Conservation (phyloP, 2,113 vertebrate species). For the Rhinolophus sinicus region DNA sequence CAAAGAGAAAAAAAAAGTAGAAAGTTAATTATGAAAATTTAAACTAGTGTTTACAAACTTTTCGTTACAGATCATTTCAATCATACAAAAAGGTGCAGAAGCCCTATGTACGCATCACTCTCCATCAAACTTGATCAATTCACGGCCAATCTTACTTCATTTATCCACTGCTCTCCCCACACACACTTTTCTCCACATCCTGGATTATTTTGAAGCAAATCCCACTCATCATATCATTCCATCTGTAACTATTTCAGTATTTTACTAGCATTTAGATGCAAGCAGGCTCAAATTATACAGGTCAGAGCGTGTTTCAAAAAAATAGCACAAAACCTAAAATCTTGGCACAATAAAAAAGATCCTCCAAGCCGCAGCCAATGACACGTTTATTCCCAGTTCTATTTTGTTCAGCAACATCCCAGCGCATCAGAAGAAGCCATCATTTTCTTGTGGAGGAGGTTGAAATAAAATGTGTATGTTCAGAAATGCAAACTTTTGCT, state of each 20-base stretch:
- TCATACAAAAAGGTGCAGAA: background rate
- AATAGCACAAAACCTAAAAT: slow-evolving; percentile 49
- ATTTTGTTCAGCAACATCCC: background rate
- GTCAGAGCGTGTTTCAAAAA: slow-evolving; percentile 60
- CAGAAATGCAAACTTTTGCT: background rate
- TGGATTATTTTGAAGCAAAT: slow-evolving; percentile 24
- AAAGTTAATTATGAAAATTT: background rate
- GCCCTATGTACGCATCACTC: too few relatives aligned
- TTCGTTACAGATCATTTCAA: background rate
- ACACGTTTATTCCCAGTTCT: background rate
- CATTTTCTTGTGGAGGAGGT: background rate
- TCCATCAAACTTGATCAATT: background rate
- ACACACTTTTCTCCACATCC: background rate
- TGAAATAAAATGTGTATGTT: background rate
- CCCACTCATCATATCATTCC: background rate
- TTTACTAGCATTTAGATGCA: slow-evolving; percentile 63
- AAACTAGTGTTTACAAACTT: background rate
- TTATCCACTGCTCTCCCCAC: background rate
- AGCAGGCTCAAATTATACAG: slow-evolving; percentile 54
- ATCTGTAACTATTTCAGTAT: slow-evolving; percentile 55
- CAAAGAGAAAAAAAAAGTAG: background rate
- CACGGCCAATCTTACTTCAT: background rate
- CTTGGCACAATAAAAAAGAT: slow-evolving; percentile 42
- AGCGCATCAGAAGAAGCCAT: background rate
- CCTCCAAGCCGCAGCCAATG: background rate